Evolutionary conservation across 1,140 invertebrate species (phyloP).

Genomic region (Diorhabda elongata): DNA sequence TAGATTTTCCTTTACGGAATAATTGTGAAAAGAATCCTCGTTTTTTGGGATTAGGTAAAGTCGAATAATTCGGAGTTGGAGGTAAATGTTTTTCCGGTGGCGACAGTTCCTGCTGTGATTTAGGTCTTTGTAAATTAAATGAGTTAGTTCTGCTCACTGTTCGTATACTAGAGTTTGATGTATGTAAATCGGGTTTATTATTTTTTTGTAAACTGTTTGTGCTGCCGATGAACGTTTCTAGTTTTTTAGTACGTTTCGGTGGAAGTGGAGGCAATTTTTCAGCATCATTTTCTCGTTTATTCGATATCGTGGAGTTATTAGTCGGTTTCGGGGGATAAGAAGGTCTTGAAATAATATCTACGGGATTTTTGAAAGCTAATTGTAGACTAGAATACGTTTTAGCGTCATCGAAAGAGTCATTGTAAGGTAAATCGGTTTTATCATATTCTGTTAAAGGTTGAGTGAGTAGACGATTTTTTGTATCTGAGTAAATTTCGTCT

Average conservation of each 20-base stretch:
- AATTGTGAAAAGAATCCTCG: slow-evolving; percentile 64
- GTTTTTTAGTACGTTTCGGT: slow-evolving; percentile 71
- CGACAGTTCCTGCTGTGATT: slow-evolving; percentile 47
- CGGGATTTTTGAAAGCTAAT: slow-evolving; percentile 80
- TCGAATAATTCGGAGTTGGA: slow-evolving; percentile 45
- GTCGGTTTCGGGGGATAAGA: slow-evolving; percentile 23
- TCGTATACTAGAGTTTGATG: slow-evolving; percentile 23
- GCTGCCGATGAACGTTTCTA: slow-evolving; percentile 41
- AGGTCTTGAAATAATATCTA: slow-evolving; percentile 50
- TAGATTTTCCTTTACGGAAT: slow-evolving; percentile 46
- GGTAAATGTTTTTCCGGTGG: slow-evolving; percentile 50
- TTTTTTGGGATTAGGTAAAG: slow-evolving; percentile 56
- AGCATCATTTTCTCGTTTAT: slow-evolving; percentile 54
- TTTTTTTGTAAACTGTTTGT: slow-evolving; percentile 27
- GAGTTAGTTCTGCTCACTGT: slow-evolving; percentile 32
- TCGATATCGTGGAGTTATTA: slow-evolving; percentile 28
- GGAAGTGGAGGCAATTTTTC: slow-evolving; percentile 70
- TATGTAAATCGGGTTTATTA: slow-evolving; percentile 20
- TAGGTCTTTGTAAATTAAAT: slow-evolving; percentile 42
- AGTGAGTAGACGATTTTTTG: slow-evolving; percentile 28
- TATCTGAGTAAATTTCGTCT: slow-evolving; percentile 71
- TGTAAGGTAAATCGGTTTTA: slow-evolving; percentile 49
- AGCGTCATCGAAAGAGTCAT: slow-evolving; percentile 66
- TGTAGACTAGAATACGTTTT: slow-evolving; percentile 78
- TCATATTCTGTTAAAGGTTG: slow-evolving; percentile 24